These are phyloP conservation scores for Parapristionchus giblindavisi DNA, from an alignment of 2,888 invertebrate genomes.

Conservation along the genomic window DNA sequence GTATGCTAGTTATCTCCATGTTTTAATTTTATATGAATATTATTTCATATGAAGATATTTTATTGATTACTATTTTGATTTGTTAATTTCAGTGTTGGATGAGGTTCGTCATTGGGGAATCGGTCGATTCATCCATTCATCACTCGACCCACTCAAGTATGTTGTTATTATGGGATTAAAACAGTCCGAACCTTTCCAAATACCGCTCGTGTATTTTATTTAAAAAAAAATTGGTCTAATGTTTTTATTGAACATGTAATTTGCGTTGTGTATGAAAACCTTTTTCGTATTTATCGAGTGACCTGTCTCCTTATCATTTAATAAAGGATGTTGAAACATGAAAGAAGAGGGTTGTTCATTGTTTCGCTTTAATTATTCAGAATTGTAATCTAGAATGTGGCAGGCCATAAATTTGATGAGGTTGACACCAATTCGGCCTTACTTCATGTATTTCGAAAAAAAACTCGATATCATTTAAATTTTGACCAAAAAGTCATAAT, in stretches of 20 bases:
- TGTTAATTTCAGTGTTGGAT: constrained; percentile 75
- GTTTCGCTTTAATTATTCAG: too few species aligned
- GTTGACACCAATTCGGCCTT: too few species aligned
- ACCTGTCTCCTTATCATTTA: too few species aligned
- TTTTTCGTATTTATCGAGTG: too few species aligned
- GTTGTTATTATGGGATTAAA: background rate
- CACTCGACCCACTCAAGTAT: constrained; percentile 82
- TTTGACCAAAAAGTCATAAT: too few species aligned
- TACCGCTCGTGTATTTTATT: background rate
- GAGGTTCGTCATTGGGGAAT: constrained; percentile 85
- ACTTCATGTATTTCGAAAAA: too few species aligned
- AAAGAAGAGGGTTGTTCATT: too few species aligned
- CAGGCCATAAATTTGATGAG: too few species aligned
- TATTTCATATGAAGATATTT: background rate
- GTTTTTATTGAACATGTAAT: background rate
- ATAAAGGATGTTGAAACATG: too few species aligned
- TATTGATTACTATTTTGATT: constrained; percentile 3
- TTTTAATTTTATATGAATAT: background rate
- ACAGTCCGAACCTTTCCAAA: background rate
- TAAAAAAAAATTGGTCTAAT: background rate
- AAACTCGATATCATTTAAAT: too few species aligned
- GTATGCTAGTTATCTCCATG: background rate
- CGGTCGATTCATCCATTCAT: constrained; percentile 84
- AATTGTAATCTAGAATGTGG: too few species aligned
- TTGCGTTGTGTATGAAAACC: too few species aligned